Base-by-base conservation (phyloP, 23 tunicate species). In the Clavelina lepadiformis region DNA sequence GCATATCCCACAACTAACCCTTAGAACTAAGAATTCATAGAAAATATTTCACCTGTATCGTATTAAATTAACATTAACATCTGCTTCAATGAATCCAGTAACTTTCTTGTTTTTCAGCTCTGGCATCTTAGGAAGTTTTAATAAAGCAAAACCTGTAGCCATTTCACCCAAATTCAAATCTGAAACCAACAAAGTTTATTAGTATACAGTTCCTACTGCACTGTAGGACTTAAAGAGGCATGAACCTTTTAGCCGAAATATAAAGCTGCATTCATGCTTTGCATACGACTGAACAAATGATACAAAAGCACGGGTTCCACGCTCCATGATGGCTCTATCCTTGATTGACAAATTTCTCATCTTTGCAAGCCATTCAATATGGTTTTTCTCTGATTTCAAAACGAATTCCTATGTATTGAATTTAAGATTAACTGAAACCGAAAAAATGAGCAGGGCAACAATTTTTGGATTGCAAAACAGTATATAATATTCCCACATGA, bases 221-320 rank as follows among this genome's bases (percentile, higher is more conserved):
- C n/a, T n/a, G n/a, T n/a, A n/a, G n/a, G n/a, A n/a, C n/a, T n/a
- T n/a, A n/a, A n/a, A n/a, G n/a, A n/a, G n/a, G n/a, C n/a, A n/a
- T n/a, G n/a, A n/a, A 73, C 96, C 95, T 81, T 94, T 94, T 41
- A 80, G 28, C 72, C 95, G 67, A 69, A 94, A 94, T 45, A 94
- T 94, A 35, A 75, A 55, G 56, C 67, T 86, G 55, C 95, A 86
- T 52, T 94, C 96, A 49, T 94, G 99, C 50, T 79, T 91, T 11
- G 83, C 81, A 33, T 94, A 94, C 23, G 95, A 71, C 50, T 79
- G 79, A 0, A 94, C 72, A 66, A 86, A 94, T 30, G 96, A 79
- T 11, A 91, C 96, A 57, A 66, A 94, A 37, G 95, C 99, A 31
- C 76, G 62, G 37, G 74, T 75, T 24, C 91, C 95, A 0, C 82